Conservation (phyloP, 2,888 invertebrate genomes). For the Nineta flava region DNA sequence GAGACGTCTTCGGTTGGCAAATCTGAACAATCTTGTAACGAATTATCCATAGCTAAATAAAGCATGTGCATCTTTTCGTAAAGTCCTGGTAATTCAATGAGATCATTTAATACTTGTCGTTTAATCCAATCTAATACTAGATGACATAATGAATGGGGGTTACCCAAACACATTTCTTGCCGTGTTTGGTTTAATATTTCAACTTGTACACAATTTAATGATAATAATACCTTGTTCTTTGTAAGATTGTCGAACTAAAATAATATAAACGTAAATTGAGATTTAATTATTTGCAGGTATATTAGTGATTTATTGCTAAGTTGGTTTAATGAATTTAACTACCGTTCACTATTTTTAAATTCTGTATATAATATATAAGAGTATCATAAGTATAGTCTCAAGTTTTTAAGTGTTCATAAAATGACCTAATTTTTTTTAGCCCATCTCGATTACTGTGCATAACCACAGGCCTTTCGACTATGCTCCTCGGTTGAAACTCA, state of each 20-base stretch:
- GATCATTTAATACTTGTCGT: constrained; percentile 26
- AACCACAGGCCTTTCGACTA: too few species aligned
- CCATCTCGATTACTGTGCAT: too few species aligned
- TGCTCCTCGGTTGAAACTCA: too few species aligned
- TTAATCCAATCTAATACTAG: constrained; percentile 48
- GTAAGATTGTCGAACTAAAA: constrained; percentile 48
- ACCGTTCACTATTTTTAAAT: too few species aligned
- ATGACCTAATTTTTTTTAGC: too few species aligned
- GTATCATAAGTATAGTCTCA: too few species aligned
- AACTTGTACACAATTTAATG: constrained; percentile 50
- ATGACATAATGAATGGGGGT: constrained; percentile 40
- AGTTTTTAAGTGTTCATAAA: too few species aligned
- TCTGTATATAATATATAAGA: too few species aligned
- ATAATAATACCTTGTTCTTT: constrained; percentile 41
- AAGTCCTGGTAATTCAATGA: constrained; percentile 24
- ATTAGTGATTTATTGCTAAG: too few species aligned
- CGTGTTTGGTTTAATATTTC: constrained; percentile 60
- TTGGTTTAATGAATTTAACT: not conserved
- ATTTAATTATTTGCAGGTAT: not conserved
- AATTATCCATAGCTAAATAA: constrained; percentile 58
- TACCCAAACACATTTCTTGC: constrained; percentile 44
- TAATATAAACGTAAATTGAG: constrained; percentile 3
- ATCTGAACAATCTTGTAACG: constrained; percentile 64
- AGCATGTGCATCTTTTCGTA: constrained; percentile 56
- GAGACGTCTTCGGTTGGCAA: constrained; percentile 45